Conservation (phyloP, 2,113 vertebrate species). For the Tachysurus vachellii region DNA sequence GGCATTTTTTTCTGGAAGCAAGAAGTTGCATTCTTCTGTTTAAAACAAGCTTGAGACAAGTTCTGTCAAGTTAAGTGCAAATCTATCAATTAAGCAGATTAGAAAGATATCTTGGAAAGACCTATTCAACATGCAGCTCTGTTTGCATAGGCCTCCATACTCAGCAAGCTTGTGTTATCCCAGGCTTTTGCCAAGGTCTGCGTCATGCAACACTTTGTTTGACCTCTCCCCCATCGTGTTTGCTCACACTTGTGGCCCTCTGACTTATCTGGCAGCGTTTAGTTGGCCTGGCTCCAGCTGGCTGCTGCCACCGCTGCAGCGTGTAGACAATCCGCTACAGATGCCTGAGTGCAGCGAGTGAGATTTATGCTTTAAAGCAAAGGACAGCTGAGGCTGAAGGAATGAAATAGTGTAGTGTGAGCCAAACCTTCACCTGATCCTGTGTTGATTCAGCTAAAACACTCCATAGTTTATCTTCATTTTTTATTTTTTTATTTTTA, state of each 20-base stretch:
- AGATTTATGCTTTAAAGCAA: conserved; percentile 49
- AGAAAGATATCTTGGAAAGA: conserved; percentile 39
- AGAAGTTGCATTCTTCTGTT: background rate
- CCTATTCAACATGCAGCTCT: conserved; percentile 37
- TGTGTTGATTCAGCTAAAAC: conserved; percentile 3
- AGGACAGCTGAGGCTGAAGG: conserved; percentile 28
- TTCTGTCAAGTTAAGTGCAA: conserved; percentile 2
- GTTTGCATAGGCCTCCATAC: conserved; percentile 37
- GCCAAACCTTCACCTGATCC: conserved; percentile 48
- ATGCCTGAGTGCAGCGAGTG: conserved; percentile 39
- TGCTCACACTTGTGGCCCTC: conserved; percentile 56
- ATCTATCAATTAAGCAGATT: conserved; percentile 31
- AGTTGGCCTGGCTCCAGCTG: conserved; percentile 64
- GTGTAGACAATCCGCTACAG: conserved; percentile 45
- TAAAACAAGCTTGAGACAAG: conserved; percentile 6
- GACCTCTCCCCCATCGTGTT: conserved; percentile 60
- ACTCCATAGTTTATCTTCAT: conserved; percentile 8
- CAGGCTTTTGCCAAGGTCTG: conserved; percentile 52
- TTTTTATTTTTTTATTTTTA: conserved; percentile 1
- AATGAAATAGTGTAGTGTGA: conserved; percentile 13
- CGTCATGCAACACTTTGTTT: conserved; percentile 62
- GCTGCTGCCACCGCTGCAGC: conserved; percentile 40
- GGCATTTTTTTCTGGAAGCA: background rate
- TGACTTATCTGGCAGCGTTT: conserved; percentile 62
- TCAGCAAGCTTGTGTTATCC: conserved; percentile 9